Conservation (phyloP, 2,888 invertebrate genomes). For the Eilema depressum region DNA sequence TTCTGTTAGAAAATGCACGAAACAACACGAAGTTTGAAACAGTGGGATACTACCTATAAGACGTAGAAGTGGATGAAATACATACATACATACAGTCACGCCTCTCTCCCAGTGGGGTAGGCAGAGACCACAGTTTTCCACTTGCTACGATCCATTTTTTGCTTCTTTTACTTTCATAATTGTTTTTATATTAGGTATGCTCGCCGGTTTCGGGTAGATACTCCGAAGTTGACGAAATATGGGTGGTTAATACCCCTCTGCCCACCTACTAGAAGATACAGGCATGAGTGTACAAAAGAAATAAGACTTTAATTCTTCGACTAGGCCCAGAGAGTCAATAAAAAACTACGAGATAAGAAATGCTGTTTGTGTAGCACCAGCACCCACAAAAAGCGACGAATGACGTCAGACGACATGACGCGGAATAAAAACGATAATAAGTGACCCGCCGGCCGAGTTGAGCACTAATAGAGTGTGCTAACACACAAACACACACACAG, state of each 20-base stretch:
- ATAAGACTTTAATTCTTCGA: neutral
- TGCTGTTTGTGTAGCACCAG: conserved; percentile 8
- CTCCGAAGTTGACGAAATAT: too few relatives aligned
- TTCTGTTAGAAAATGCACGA: too few relatives aligned
- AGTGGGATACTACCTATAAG: neutral
- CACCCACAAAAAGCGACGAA: conserved; percentile 15
- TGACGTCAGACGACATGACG: conserved; percentile 17
- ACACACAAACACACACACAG: conserved; percentile 17
- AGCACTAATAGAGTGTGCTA: conserved; percentile 22
- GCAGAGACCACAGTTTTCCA: too few relatives aligned
- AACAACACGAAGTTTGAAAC: neutral
- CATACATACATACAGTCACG: too few relatives aligned
- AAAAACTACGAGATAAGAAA: conserved; percentile 8
- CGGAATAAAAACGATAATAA: conserved; percentile 16
- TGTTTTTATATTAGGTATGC: too few relatives aligned
- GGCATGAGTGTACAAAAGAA: neutral
- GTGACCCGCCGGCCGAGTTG: conserved; percentile 14
- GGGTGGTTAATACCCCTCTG: neutral
- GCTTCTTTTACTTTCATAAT: too few relatives aligned
- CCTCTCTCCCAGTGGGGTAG: too few relatives aligned
- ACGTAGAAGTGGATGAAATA: too few relatives aligned
- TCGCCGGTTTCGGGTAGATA: too few relatives aligned
- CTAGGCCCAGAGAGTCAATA: neutral
- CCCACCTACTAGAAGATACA: neutral
- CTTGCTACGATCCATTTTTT: too few relatives aligned